A percentile compares a stretch with the other conserved stretches of the same genome.
These are phyloP conservation scores for Ennomos quercinarius DNA, from an alignment of 2,888 invertebrate genomes.

Conservation along the genomic window DNA sequence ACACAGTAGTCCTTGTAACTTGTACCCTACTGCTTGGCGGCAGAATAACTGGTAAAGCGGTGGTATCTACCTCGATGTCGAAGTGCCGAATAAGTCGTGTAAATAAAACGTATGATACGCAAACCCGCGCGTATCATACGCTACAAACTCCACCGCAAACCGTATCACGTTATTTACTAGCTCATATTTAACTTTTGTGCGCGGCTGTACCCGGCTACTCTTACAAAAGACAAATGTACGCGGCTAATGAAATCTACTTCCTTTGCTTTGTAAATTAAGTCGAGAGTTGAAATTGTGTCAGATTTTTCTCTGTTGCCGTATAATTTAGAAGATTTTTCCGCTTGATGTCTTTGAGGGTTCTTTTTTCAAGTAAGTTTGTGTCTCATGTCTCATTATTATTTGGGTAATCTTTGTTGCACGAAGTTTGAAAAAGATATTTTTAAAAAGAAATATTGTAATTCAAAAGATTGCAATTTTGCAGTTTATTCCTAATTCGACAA, in stretches of 20 bases:
- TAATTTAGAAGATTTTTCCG: neutral
- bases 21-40: no score
- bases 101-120: no score
- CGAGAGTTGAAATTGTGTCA: constrained; percentile 16
- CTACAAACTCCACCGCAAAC: constrained; percentile 26
- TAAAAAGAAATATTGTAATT: no score
- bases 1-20: no score
- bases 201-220: constrained; percentile 13
- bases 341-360: constrained; percentile 1
- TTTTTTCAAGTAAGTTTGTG: neutral
- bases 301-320: constrained; percentile 9
- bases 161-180: constrained; percentile 48
- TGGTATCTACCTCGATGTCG: no score
- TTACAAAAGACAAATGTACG: constrained; percentile 25
- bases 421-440: no score
- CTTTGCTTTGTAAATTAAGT: constrained; percentile 29
- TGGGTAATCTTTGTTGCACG: no score
- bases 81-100: no score
- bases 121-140: neutral
- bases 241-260: constrained; percentile 23
- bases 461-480: no score
- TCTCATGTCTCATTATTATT: no score
- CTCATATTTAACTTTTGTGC: constrained; percentile 43
- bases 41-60: no score
- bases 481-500: no score